phyloP scores from a whole-genome alignment of 2,888 invertebrate genomes.

The Tiphia femorata region DNA sequence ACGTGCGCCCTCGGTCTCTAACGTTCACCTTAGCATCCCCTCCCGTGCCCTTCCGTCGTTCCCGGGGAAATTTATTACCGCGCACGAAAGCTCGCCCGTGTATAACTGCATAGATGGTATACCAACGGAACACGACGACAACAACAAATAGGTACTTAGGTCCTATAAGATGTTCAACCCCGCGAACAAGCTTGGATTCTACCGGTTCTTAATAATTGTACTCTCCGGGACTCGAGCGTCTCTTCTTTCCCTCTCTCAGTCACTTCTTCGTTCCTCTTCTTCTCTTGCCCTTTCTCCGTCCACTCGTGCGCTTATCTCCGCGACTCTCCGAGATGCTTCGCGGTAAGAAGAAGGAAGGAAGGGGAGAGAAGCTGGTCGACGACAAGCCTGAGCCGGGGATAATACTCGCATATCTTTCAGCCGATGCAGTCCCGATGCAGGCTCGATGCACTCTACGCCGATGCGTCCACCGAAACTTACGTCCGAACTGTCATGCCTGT shows the following conservation, averaged over 20 bases:
- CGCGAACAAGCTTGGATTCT: slow-evolving; percentile 45
- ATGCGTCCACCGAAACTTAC: slow-evolving; percentile 15
- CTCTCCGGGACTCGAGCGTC: slow-evolving; percentile 12
- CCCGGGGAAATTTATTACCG: slow-evolving; percentile 48
- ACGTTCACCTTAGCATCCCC: too few relatives aligned
- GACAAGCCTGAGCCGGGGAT: slow-evolving; percentile 26
- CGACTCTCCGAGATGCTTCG: slow-evolving; percentile 34
- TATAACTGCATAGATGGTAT: slow-evolving; percentile 26
- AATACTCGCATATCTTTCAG: slow-evolving; percentile 39
- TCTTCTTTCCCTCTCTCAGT: not conserved
- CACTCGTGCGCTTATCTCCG: slow-evolving; percentile 34
- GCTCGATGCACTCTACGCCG: too few relatives aligned
- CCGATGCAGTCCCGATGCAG: slow-evolving; percentile 19
- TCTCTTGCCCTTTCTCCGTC: slow-evolving; percentile 4
- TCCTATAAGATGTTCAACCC: slow-evolving; percentile 39
- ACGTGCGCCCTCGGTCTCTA: too few relatives aligned
- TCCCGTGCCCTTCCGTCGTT: slow-evolving; percentile 37
- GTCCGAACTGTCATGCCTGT: slow-evolving; percentile 22
- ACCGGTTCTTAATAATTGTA: slow-evolving; percentile 51
- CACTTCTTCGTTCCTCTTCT: too few relatives aligned
- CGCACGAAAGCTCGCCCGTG: slow-evolving; percentile 32
- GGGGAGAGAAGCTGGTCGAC: slow-evolving; percentile 30
- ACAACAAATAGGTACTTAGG: slow-evolving; percentile 52
- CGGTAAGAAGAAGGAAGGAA: too few relatives aligned
- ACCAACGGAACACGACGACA: slow-evolving; percentile 39